These are phyloP conservation scores for Caenorhabditis sp. DNA, from an alignment of 2,888 invertebrate species.

Conservation along the genomic window DNA sequence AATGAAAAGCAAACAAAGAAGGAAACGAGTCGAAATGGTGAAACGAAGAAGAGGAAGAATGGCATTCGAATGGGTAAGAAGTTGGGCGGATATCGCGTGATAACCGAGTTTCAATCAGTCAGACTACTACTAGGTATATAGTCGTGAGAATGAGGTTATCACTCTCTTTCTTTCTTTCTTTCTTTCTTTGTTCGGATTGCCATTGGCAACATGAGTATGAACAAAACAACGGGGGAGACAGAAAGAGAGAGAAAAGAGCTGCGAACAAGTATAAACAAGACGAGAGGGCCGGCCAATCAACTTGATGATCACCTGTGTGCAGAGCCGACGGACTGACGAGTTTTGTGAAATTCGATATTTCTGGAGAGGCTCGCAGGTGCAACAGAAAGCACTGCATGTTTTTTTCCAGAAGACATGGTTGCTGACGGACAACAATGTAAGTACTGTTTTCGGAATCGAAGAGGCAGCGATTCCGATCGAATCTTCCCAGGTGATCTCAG, in stretches of 20 bases:
- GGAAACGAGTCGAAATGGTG: neutral
- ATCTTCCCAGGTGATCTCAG: too few species aligned
- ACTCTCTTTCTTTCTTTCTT: constrained; percentile 5
- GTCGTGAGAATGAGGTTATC: constrained; percentile 15
- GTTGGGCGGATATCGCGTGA: neutral
- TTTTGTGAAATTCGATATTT: constrained; percentile 57
- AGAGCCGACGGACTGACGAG: constrained; percentile 14
- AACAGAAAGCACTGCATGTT: constrained; percentile 16
- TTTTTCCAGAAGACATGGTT: neutral
- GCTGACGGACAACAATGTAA: neutral
- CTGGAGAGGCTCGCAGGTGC: constrained; percentile 19
- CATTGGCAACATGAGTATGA: constrained; percentile 37
- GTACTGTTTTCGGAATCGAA: neutral
- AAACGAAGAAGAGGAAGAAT: too few species aligned
- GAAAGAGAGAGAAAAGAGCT: constrained; percentile 31
- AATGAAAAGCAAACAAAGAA: constrained; percentile 13
- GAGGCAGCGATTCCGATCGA: too few species aligned
- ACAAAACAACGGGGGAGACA: constrained; percentile 6
- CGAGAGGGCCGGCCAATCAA: constrained; percentile 35
- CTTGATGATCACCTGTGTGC: constrained; percentile 61
- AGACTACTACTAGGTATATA: neutral
- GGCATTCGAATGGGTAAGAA: neutral
- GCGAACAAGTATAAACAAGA: constrained; percentile 22
- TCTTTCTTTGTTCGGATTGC: constrained; percentile 27
- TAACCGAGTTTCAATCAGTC: neutral